phyloP scores from a whole-genome alignment of 2,888 invertebrate genomes.

The Furcula furcula region DNA sequence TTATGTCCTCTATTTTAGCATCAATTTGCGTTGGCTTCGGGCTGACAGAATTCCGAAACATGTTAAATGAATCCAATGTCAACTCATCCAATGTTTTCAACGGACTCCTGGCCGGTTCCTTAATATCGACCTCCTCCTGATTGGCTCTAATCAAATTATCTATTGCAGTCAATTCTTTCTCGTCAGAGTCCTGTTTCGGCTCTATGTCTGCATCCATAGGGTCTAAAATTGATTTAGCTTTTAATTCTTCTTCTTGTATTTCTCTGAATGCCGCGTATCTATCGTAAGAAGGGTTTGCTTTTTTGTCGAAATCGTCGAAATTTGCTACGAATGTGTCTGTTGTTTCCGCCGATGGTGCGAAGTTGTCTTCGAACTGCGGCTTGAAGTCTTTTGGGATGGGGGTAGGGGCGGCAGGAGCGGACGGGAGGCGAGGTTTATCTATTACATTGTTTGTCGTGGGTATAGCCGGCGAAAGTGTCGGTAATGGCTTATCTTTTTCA shows the following conservation, averaged over 20 bases:
- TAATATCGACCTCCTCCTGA: slow-evolving; percentile 45
- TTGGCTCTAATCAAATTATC: slow-evolving; percentile 55
- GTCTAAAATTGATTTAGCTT: slow-evolving; percentile 65
- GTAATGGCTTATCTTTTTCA: slow-evolving; percentile 49
- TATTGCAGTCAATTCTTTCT: slow-evolving; percentile 58
- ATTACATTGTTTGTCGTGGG: slow-evolving; percentile 17
- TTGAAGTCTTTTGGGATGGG: slow-evolving; percentile 48
- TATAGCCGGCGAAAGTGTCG: slow-evolving; percentile 27
- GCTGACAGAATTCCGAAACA: slow-evolving; percentile 70
- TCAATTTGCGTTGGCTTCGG: slow-evolving; percentile 69
- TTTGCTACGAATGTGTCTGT: slow-evolving; percentile 84
- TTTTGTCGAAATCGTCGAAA: slow-evolving; percentile 83
- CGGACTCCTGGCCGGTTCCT: slow-evolving; percentile 59
- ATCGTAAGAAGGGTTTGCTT: slow-evolving; percentile 84
- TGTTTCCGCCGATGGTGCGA: slow-evolving; percentile 62
- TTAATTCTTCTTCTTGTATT: slow-evolving; percentile 88
- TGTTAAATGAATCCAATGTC: slow-evolving; percentile 65
- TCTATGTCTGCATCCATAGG: slow-evolving; percentile 48
- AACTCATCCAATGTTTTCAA: slow-evolving; percentile 65
- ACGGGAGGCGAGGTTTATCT: slow-evolving; percentile 18
- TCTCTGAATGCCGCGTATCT: slow-evolving; percentile 95
- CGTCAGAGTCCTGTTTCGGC: slow-evolving; percentile 62
- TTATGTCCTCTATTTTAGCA: slow-evolving; percentile 73
- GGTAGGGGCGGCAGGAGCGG: slow-evolving; percentile 17
- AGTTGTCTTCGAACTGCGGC: slow-evolving; percentile 85